Conservation (phyloP, 2,888 invertebrate species). For the Aelia acuminata region DNA sequence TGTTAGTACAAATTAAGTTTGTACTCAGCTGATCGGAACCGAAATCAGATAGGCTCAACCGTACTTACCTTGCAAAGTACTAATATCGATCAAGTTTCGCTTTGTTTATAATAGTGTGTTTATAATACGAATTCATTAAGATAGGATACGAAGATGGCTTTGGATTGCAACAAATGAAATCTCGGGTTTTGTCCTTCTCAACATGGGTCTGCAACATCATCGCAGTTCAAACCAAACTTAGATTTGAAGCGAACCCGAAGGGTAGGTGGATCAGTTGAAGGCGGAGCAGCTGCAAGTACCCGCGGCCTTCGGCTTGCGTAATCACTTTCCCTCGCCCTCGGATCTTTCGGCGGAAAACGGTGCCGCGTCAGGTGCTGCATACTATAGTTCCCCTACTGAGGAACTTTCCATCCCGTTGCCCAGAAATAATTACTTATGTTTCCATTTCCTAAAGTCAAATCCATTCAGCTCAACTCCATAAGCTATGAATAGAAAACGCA, state of each 20-base stretch:
- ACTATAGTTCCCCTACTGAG: background rate
- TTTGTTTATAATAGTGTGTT: no score
- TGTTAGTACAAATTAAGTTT: no score
- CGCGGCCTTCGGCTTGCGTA: slow-evolving; percentile 31
- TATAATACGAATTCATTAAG: no score
- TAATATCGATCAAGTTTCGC: no score
- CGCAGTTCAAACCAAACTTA: no score
- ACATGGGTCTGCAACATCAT: no score
- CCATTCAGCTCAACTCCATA: background rate
- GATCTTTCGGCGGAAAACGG: slow-evolving; percentile 49
- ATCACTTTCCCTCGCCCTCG: slow-evolving; percentile 50
- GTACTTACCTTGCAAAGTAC: no score
- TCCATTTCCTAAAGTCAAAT: background rate
- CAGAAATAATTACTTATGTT: background rate
- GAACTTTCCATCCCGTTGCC: slow-evolving; percentile 6
- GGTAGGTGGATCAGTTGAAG: background rate
- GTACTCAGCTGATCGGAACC: no score
- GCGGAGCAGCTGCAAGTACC: background rate
- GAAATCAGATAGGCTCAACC: no score
- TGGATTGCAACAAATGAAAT: no score
- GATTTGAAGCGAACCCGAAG: background rate
- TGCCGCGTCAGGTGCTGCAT: slow-evolving; percentile 42
- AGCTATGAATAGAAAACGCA: background rate
- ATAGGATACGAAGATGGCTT: no score
- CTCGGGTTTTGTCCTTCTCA: no score